A percentile compares a stretch with the other conserved stretches of the same genome.
These are phyloP conservation scores for rat (Rattus norvegicus) DNA, from an alignment of 2,113 vertebrate genomes.

Conservation along the genomic window GRCr8 NC_086032.1:53522001-53522500, in stretches of 20 bases:
- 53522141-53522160: neutral
- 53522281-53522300: too few relatives aligned
- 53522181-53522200: neutral
- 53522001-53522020: neutral
- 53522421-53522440: neutral
- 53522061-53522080: neutral
- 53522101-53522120: neutral
- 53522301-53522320: neutral
- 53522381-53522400: too few relatives aligned
- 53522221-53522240: neutral
- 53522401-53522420: neutral
- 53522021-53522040: neutral
- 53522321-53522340: neutral
- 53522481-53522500: constrained; percentile 52
- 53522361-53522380: neutral
- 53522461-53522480: neutral
- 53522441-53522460: neutral
- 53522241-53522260: neutral
- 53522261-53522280: neutral
- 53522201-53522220: neutral
- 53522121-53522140: neutral
- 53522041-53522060: neutral
- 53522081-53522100: neutral
- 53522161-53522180: neutral
- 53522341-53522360: too few relatives aligned